Evolutionary conservation across 2,888 invertebrate genomes (phyloP).

Genomic region (Oxyscelio sp.): DNA sequence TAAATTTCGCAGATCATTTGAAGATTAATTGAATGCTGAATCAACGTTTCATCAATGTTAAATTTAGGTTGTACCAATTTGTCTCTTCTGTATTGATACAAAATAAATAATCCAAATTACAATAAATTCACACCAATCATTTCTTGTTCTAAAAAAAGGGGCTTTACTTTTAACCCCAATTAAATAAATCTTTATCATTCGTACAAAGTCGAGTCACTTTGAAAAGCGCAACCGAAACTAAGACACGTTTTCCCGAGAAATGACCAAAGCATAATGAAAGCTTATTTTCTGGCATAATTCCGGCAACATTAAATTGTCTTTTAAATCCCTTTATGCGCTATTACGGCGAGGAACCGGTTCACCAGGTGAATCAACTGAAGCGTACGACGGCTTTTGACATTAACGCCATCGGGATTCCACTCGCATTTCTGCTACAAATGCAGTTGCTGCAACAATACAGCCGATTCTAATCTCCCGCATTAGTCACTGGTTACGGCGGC

Average conservation of each 20-base stretch:
- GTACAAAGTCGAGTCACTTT: too few species aligned
- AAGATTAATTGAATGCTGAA: too few species aligned
- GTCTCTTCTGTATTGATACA: too few species aligned
- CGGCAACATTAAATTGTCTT: constrained; percentile 61
- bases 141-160: too few species aligned
- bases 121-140: too few species aligned
- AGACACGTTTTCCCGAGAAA: constrained; percentile 15
- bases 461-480: constrained; percentile 86
- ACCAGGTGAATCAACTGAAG: constrained; percentile 75
- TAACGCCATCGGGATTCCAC: constrained; percentile 83
- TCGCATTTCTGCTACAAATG: constrained; percentile 79
- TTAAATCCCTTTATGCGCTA: constrained; percentile 51
- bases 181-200: too few species aligned
- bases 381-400: constrained; percentile 87
- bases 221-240: constrained; percentile 20
- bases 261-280: neutral
- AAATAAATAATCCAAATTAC: too few species aligned
- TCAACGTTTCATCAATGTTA: too few species aligned
- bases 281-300: constrained; percentile 8
- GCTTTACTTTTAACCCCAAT: too few species aligned
- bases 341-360: constrained; percentile 45
- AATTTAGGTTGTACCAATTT: too few species aligned
- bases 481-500: constrained; percentile 83
- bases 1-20: too few species aligned
- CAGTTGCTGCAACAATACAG: constrained; percentile 81